Evolutionary conservation across 2,797 vertebrate species (phyloP), one percentile per base, ranked within the genome.

Genomic region (Jordanella pulchra): DNA sequence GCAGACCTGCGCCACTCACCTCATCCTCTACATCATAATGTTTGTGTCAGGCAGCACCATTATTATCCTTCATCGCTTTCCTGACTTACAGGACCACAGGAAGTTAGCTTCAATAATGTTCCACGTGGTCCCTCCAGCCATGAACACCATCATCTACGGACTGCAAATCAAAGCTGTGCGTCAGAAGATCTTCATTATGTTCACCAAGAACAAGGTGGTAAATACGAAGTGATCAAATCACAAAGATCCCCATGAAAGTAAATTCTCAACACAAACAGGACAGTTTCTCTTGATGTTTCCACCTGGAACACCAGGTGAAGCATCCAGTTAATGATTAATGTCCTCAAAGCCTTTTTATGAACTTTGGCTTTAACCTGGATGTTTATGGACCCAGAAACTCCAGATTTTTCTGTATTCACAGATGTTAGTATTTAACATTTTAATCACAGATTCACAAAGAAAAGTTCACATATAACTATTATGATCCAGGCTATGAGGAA

Each of bases 1-100:
- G 50, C 88, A 91, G 79, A 91, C 91, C 18, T 93, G 92, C 0
- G 55, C 79, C 74, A 86, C 85, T 0, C 91, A 93, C 70, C 77
- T 92, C 12, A 48, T 73, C 0, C 84, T 85, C 3, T 92, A 91
- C 42, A 1, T 87, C 32, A 76, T 91, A 42, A 53, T 90, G 78
- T 5, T 87, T 0, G 0, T 82, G 1, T 81, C 75, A 2, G 61
- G 73, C 10, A 0, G 0, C 25, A 45, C 71, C 53, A 56, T 65
- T 5, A 18, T 84, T 17, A 0, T 65, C 17, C 51, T 82, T 0
- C 83, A 85, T 32, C 64, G 83, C 1, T 85, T 83, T 64, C 78
- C 72, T 0, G 2, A 39, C 0, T 2, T 84, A 0, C 65, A 80
- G 0, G 75, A 86, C 10, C 1, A 67, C 0, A 73, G 87, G 53